phyloP scores from a whole-genome alignment of 2,888 invertebrate species.

The Lycocerus yunnanus region DNA sequence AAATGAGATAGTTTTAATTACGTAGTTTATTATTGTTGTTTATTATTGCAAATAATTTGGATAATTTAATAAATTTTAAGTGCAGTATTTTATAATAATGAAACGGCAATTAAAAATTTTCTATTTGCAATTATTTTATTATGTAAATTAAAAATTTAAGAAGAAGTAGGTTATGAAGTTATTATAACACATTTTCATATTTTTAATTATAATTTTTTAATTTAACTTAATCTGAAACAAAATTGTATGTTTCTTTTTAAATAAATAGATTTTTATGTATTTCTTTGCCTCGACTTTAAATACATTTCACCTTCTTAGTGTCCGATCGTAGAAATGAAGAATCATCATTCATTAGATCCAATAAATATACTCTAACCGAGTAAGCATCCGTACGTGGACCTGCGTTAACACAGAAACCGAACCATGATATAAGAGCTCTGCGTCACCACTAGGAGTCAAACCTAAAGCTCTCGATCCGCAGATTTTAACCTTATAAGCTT shows the following conservation, averaged over 20 bases:
- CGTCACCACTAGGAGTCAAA: too few species aligned
- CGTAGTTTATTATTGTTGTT: conserved; percentile 33
- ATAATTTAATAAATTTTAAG: not conserved
- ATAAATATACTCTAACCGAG: too few species aligned
- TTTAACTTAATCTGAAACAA: conserved; percentile 2
- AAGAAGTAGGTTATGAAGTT: not conserved
- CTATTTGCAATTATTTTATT: conserved; percentile 5
- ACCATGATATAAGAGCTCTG: too few species aligned
- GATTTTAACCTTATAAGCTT: too few species aligned
- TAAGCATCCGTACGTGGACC: too few species aligned
- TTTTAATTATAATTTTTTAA: conserved; percentile 1
- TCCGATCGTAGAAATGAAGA: too few species aligned
- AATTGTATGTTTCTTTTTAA: conserved; percentile 3
- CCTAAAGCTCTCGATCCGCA: too few species aligned
- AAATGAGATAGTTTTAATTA: conserved; percentile 30
- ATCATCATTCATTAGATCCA: too few species aligned
- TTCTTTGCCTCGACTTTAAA: not conserved
- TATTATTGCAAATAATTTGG: conserved; percentile 27
- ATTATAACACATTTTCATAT: conserved; percentile 3
- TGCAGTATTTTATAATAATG: conserved; percentile 10
- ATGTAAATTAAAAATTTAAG: conserved; percentile 4
- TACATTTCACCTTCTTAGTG: too few species aligned
- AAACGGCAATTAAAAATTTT: conserved; percentile 25
- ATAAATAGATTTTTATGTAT: conserved; percentile 1
- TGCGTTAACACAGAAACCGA: too few species aligned